A percentile compares a stretch with the other conserved stretches of the same genome.
Evolutionary conservation across 2,888 invertebrate species (phyloP).

Genomic region (Leptopilina syphax): DNA sequence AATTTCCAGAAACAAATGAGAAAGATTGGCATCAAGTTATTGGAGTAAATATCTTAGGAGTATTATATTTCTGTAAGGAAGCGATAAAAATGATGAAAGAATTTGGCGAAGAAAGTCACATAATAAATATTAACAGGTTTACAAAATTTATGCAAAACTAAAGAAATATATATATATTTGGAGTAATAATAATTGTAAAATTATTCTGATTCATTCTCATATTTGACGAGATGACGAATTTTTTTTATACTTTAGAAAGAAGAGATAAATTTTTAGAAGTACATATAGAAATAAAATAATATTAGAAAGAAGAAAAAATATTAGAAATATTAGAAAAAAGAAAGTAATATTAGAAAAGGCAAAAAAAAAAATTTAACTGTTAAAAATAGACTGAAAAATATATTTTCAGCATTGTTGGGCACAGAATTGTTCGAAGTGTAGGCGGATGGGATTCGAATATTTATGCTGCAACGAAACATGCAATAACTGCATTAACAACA

Average conservation of each 20-base stretch:
- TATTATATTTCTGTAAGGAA: conserved; percentile 64
- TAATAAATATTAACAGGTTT: conserved; percentile 65
- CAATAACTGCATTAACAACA: conserved; percentile 79
- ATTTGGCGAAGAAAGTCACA: conserved; percentile 59
- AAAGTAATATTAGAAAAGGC: no score
- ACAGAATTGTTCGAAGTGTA: conserved; percentile 73
- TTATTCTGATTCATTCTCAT: not conserved
- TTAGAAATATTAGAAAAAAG: no score
- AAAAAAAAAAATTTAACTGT: no score
- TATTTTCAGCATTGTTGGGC: conserved; percentile 73
- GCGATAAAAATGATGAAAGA: conserved; percentile 63
- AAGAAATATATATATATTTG: not conserved
- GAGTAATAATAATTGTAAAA: not conserved
- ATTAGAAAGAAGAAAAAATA: no score
- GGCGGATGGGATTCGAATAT: conserved; percentile 73
- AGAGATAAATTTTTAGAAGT: conserved; percentile 10
- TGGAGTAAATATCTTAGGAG: conserved; percentile 65
- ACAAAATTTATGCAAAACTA: not conserved
- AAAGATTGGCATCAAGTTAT: conserved; percentile 58
- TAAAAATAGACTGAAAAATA: no score
- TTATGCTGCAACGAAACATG: conserved; percentile 80
- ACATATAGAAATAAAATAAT: no score
- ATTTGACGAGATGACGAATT: no score
- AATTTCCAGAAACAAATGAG: conserved; percentile 56
- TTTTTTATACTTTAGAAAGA: no score